Percentiles rank a stretch among this genome's conserved stretches.
phyloP scores from a whole-genome alignment of 1,140 invertebrate genomes.

The Archivesica marissinica region DNA sequence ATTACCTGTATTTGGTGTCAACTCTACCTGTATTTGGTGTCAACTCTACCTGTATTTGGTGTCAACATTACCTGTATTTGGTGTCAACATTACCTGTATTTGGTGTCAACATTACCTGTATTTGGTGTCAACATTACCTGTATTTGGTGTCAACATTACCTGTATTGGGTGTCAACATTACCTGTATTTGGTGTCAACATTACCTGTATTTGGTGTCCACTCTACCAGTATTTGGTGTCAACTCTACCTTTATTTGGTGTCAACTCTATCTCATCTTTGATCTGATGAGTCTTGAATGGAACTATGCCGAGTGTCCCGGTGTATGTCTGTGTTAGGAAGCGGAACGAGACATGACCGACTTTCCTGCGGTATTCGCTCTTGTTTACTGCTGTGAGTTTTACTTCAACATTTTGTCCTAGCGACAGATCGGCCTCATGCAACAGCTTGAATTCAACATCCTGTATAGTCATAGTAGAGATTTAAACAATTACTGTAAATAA shows the following conservation, averaged over 20 bases:
- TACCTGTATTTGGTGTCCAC: no score
- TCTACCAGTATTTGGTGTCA: no score
- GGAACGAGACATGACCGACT: background rate
- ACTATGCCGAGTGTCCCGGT: background rate
- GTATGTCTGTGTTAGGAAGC: slow-evolving; percentile 18
- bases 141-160: no score
- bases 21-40: no score
- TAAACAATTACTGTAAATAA: background rate
- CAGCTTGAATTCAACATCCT: slow-evolving; percentile 50
- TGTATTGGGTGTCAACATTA: no score
- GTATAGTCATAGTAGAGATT: background rate
- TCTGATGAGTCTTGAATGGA: slow-evolving; percentile 14
- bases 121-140: no score
- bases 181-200: no score
- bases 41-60: no score
- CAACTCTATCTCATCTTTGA: background rate
- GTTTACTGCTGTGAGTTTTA: slow-evolving; percentile 22
- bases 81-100: no score
- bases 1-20: no score
- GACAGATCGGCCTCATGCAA: slow-evolving; percentile 19
- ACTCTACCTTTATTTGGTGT: background rate
- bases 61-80: no score
- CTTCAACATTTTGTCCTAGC: slow-evolving; percentile 20
- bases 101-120: no score
- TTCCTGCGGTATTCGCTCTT: slow-evolving; percentile 25